Base-by-base conservation (phyloP, 2,888 invertebrate genomes). In the Halictus quadricinctus region DNA sequence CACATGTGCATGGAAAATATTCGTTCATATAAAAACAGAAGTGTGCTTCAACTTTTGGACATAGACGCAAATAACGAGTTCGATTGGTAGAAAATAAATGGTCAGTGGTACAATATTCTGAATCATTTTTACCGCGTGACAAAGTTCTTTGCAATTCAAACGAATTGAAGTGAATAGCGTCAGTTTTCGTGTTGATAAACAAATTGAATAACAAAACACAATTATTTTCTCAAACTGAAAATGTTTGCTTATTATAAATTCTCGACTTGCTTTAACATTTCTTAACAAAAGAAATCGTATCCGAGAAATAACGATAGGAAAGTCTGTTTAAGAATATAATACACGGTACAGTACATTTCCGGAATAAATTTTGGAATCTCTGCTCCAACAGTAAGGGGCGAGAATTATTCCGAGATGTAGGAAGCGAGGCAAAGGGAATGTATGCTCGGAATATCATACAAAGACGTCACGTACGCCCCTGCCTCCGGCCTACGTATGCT, bases 381-480 rank as follows among this genome's bases (percentile, higher is more conserved):
- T 5, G n/a, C 10, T 50, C 15, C 46, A 12, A 73, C 48, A 8
- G 25, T 25, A 21, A 12, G 12, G 13, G 43, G 15, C 12, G 54
- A n/a, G 13, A 41, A 74, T 74, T 50, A 48, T 36, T 50, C 36
- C 50, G 48, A 5, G 36, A 54, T 36, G 50, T 29, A 74, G 74
- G n/a, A 75, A 60, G 43, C 25, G 18, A n/a, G n/a, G 60, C 25
- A 43, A 60, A 75, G 12, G 5, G 43, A 41, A 43, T n/a, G 41
- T 43, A 10, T 18, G 43, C 43, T 75, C 21, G 75, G 43, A 75
- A 75, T 75, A 60, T 60, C 43, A 25, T 60, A 58, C 41, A 75
- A 70, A 58, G 75, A 43, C 43, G n/a, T 60, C 75, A 60, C 60
- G 58, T 60, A 25, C 75, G 25, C 43, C 60, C 25, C 66, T 48